Evolutionary conservation across 2,113 vertebrate genomes (phyloP), one percentile per base, ranked within the genome.

Genomic region (Zosterops japonicus): DNA sequence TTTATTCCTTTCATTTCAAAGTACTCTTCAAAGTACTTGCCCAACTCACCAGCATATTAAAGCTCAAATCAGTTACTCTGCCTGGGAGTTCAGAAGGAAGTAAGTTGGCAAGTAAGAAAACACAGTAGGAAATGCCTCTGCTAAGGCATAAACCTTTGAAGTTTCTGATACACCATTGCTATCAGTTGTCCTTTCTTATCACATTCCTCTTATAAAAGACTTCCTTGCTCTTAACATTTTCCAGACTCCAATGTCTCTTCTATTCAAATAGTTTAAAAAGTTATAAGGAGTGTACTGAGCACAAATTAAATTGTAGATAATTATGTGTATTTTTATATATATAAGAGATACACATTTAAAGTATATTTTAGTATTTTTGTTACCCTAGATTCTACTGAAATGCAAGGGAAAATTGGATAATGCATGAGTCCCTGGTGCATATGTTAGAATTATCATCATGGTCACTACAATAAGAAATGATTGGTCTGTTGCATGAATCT

Each of bases 1-100:
- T 52, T 95, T 93, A 82, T 47, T 89, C 39, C 77, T 97, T 92
- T 94, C 36, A 71, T 93, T 68, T 95, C 71, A 95, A 93, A 67
- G 36, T 79, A 47, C 61, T 76, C 84, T 96, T 96, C 75, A 94
- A 95, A 94, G 52, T 87, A 64, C 67, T 94, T 81, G 53, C 31
- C 85, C 60, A 72, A 16, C 21, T 87, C 50, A 90, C 39, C 47
- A 83, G n/a, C 0, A 1, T 53, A 42, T 88, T 96, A 70, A 90
- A 92, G 52, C 80, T 96, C 68, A 94, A 35, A 83, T 90, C 76
- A 68, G 70, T 95, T 95, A 76, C 55, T 95, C 86, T 79, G 83
- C 86, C 81, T 92, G 42, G 44, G 46, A 61, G 17, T 47, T 33
- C n/a, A 86, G 68, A 91, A 76, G 27, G 22, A 83, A 89, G 41